Evolutionary conservation across 2,888 invertebrate species (phyloP), one percentile per base, ranked within the genome.

Genomic region (Penaeus monodon): DNA sequence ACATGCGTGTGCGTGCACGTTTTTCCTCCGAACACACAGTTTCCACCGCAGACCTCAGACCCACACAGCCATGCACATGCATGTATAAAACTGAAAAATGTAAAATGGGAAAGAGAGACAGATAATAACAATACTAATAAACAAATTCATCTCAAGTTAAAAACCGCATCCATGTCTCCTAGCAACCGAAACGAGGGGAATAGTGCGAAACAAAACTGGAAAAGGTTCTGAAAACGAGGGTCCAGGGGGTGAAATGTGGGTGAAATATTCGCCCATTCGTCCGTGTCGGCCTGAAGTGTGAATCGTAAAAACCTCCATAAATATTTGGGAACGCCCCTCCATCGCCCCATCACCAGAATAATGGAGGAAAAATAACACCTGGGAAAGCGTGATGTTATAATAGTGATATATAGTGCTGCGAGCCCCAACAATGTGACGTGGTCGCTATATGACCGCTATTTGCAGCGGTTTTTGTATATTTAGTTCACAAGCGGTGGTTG

Each of bases 301-400:
- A 85, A 85, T 85, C 85, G 85, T 85, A 85, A 85, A 85, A 85
- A 85, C 85, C 85, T 85, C 85, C 85, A 85, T 85, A 85, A 85
- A 85, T 85, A 85, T 85, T 85, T 85, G 85, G 85, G 78, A 85
- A 85, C 85, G 85, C 85, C 85, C 85, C 85, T 85, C 85, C 85
- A 85, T 85, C 85, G 85, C 85, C 81, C 85, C 85, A 85, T 85
- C 85, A 85, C 85, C 85, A 74, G 85, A 85, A 85, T 85, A 85
- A 85, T 85, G 85, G 85, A 85, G 85, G 85, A 85, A 85, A 85
- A 85, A 85, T 85, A 85, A 85, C 85, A 85, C 85, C 85, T 85
- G 85, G 85, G 81, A 81, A 76, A 85, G 81, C 81, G 85, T 85
- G 85, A 85, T 85, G 85, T 85, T 85, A 85, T 85, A 85, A 85